These are phyloP conservation scores for Drosophila ezoana DNA, from an alignment of 2,888 invertebrate species.

Conservation along the genomic window DNA sequence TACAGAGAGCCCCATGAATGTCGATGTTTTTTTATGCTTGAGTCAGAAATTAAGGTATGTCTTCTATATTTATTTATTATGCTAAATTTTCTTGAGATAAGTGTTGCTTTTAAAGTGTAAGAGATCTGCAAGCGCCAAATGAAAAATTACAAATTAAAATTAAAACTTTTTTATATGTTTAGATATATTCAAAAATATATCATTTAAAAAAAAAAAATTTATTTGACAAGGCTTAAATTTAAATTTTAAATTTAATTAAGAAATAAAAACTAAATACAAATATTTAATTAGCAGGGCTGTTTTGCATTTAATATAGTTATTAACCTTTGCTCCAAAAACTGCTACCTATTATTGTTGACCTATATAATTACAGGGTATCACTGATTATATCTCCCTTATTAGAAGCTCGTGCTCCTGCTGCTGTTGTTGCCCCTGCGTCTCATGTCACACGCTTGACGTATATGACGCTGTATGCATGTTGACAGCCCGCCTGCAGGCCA, in stretches of 20 bases:
- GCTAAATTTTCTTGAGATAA: too few relatives aligned
- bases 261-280: too few relatives aligned
- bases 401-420: constrained; percentile 23
- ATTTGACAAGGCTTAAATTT: too few relatives aligned
- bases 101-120: too few relatives aligned
- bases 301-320: background rate
- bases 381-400: constrained; percentile 52
- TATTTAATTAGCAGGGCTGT: background rate
- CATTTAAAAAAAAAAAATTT: too few relatives aligned
- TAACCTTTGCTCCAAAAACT: background rate
- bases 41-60: background rate
- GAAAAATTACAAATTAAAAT: too few relatives aligned
- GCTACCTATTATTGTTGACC: too few relatives aligned
- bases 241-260: too few relatives aligned
- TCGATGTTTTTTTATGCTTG: background rate
- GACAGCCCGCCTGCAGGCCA: constrained; percentile 65
- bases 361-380: constrained; percentile 22
- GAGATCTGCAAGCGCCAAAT: too few relatives aligned
- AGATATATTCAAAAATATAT: too few relatives aligned
- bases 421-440: background rate
- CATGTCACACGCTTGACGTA: constrained; percentile 70
- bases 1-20: background rate
- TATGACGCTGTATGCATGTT: constrained; percentile 69
- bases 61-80: too few relatives aligned
- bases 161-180: too few relatives aligned